Conservation (phyloP, 2,113 vertebrate genomes). For the Grammomys surdaster region DNA sequence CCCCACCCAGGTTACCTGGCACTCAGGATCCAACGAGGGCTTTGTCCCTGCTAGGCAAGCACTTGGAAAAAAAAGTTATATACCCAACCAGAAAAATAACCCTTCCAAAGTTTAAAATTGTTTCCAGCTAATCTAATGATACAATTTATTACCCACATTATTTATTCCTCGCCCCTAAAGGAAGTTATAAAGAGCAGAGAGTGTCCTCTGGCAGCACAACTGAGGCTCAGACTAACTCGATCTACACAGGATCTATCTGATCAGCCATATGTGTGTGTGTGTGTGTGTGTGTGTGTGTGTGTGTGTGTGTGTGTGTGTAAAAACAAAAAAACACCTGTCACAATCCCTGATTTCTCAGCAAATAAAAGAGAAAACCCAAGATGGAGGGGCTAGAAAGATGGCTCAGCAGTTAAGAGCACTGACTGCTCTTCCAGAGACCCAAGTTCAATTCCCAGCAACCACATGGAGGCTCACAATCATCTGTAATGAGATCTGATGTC, state of each 20-base stretch:
- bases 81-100: no score
- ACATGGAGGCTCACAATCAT: background rate
- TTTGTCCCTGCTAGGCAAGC: background rate
- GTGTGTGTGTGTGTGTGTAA: no score
- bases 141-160: background rate
- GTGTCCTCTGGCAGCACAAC: background rate
- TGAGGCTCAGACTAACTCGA: background rate
- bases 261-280: background rate
- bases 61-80: background rate
- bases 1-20: background rate
- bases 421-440: background rate
- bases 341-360: slow-evolving; percentile 11
- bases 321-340: background rate
- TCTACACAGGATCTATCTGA: background rate
- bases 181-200: background rate
- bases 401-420: background rate
- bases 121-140: slow-evolving; percentile 28
- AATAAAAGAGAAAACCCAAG: slow-evolving; percentile 5
- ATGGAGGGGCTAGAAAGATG: background rate
- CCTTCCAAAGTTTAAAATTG: background rate
- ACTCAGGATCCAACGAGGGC: background rate
- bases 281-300: no score
- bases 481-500: background rate
- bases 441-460: background rate
- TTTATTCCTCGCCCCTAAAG: background rate